phyloP scores from a whole-genome alignment of 2,797 vertebrate species.

The Clarias pachynema region DNA sequence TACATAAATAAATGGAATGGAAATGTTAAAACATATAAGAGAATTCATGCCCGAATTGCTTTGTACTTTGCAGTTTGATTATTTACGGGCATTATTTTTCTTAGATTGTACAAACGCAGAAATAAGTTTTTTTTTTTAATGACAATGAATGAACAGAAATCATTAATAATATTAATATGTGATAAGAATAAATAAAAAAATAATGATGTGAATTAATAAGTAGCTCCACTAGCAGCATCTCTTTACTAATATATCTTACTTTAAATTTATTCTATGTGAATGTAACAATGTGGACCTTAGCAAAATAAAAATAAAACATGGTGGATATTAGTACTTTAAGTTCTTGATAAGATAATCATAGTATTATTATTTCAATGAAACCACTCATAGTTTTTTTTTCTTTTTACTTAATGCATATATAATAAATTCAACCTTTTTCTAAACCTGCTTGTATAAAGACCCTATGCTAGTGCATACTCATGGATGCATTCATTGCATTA shows the following conservation, averaged over 20 bases:
- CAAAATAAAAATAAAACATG: neutral
- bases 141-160: neutral
- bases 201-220: neutral
- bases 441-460: constrained; percentile 20
- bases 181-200: neutral
- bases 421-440: neutral
- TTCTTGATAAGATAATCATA: neutral
- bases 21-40: neutral
- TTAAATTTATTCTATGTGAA: neutral
- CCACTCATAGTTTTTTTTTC: neutral
- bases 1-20: too few relatives aligned
- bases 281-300: neutral
- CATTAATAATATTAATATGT: neutral
- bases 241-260: neutral
- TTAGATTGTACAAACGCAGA: neutral
- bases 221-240: neutral
- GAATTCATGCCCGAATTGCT: neutral
- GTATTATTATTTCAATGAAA: neutral
- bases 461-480: neutral
- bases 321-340: neutral
- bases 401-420: neutral
- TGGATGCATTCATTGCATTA: neutral
- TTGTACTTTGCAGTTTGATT: neutral
- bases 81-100: neutral
- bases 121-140: neutral